A percentile compares a stretch with the other conserved stretches of the same genome.
These are phyloP conservation scores for Chrysochloris asiatica DNA, from an alignment of 2,113 vertebrate genomes.

Conservation along the genomic window DNA sequence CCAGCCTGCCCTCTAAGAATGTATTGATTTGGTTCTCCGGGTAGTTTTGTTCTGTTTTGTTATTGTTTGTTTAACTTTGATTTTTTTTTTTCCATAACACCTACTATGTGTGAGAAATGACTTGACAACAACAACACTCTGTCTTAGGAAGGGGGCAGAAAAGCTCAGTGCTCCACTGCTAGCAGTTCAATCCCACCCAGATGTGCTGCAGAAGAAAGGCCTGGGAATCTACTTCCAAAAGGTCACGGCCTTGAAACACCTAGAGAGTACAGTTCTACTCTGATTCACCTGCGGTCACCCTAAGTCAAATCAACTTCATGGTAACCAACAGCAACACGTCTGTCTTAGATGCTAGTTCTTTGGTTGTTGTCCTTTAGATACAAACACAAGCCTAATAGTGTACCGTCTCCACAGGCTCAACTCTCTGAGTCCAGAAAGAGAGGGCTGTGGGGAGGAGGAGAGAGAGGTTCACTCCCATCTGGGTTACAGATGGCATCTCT, in stretches of 20 bases:
- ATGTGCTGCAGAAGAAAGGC: background rate
- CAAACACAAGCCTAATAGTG: background rate
- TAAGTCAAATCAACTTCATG: background rate
- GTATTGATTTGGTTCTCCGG: too few relatives aligned
- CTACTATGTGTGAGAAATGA: too few relatives aligned
- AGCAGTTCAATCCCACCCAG: background rate
- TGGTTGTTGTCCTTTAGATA: too few relatives aligned
- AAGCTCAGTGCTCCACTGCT: background rate
- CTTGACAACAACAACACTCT: too few relatives aligned
- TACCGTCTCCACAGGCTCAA: background rate
- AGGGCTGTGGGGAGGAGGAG: background rate
- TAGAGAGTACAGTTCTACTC: background rate
- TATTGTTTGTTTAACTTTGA: too few relatives aligned
- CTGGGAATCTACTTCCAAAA: background rate
- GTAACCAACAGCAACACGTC: background rate
- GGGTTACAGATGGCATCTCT: background rate
- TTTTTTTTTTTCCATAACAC: too few relatives aligned
- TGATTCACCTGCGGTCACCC: background rate
- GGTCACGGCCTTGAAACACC: background rate
- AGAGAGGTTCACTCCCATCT: background rate
- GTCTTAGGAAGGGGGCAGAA: too few relatives aligned
- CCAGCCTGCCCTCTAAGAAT: too few relatives aligned
- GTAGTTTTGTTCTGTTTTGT: too few relatives aligned
- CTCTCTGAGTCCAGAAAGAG: background rate
- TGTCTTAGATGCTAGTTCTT: too few relatives aligned